These are phyloP conservation scores for Adoxophyes honmai DNA, from an alignment of 1,140 invertebrate species.

Conservation along the genomic window DNA sequence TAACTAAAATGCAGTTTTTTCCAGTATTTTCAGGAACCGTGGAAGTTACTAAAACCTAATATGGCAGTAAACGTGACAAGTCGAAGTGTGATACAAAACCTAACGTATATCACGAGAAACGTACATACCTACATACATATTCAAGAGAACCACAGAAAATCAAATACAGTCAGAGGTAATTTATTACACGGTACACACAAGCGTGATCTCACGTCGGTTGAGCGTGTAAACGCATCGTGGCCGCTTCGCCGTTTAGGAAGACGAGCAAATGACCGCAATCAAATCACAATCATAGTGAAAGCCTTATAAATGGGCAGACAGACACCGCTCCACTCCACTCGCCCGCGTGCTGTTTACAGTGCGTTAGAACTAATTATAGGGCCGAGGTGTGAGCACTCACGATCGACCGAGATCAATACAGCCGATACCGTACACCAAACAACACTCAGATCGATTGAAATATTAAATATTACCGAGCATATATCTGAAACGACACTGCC, in stretches of 20 bases:
- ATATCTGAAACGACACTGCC: background rate
- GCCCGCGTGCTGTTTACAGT: slow-evolving; percentile 40
- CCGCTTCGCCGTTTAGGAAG: slow-evolving; percentile 36
- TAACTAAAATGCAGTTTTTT: too few relatives aligned
- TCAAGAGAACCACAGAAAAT: slow-evolving; percentile 14
- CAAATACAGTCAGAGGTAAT: slow-evolving; percentile 30
- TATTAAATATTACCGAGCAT: background rate
- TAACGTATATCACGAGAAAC: slow-evolving; percentile 10
- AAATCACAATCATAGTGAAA: slow-evolving; percentile 67
- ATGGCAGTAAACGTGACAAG: background rate
- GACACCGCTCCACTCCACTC: slow-evolving; percentile 23
- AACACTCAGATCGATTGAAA: too few relatives aligned
- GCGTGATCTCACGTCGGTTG: slow-evolving; percentile 33
- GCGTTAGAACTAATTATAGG: slow-evolving; percentile 46
- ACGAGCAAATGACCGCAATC: slow-evolving; percentile 61
- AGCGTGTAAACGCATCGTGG: slow-evolving; percentile 36
- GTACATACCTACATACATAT: slow-evolving; percentile 12
- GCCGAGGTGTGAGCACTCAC: slow-evolving; percentile 34
- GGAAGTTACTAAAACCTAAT: too few relatives aligned
- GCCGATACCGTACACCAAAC: slow-evolving; percentile 11
- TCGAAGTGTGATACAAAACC: background rate
- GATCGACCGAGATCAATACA: slow-evolving; percentile 26
- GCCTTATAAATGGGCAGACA: slow-evolving; percentile 38
- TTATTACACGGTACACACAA: slow-evolving; percentile 36
- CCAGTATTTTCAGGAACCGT: too few relatives aligned